Base-by-base conservation (phyloP, 2,888 invertebrate genomes). In the Spialia ferax region DNA sequence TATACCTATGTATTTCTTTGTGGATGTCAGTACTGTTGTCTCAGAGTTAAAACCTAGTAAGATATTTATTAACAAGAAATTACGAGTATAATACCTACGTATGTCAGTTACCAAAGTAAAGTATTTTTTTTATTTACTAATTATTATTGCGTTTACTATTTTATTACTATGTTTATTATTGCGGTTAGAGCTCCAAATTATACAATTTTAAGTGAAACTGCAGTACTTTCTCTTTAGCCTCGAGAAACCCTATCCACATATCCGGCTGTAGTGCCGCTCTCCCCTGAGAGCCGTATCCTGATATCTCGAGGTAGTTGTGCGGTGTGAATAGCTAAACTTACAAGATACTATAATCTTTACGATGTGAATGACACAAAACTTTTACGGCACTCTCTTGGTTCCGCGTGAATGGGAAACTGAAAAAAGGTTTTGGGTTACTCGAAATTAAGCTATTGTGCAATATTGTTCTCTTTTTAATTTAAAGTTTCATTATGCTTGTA, bases 261-360 rank as follows among this genome's bases (percentile, higher is more conserved):
- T 42, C 20, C 10, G 11, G 48, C 48, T 48, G 50, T n/a, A 26
- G n/a, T 15, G n/a, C 18, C 6, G 15, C 59, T 29, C 26, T 42
- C 60, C 60, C 60, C 26, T 5, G 60, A 29, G 60, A 29, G 26
- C 15, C 42, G 45, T 45, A 59, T 45, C 45, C 26, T 60, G 56
- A 60, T 29, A 60, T 60, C 59, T 26, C 26, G 35, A 42, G 18
- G 26, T 45, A 18, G 26, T 29, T 5, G 23, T 60, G 59, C 42
- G 26, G 26, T 18, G 45, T 18, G 26, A 60, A 22, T 26, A 26
- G 26, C 26, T 18, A 60, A 57, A 56, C 35, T 56, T 56, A 56
- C 38, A 23, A 23, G 26, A 60, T 26, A 59, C 59, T 29, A 57
- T 57, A 42, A 59, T 59, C 42, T 59, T 59, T 59, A 42, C 26